These are phyloP conservation scores for Pogonocherus hispidulus DNA, from an alignment of 2,888 invertebrate species.

Conservation along the genomic window DNA sequence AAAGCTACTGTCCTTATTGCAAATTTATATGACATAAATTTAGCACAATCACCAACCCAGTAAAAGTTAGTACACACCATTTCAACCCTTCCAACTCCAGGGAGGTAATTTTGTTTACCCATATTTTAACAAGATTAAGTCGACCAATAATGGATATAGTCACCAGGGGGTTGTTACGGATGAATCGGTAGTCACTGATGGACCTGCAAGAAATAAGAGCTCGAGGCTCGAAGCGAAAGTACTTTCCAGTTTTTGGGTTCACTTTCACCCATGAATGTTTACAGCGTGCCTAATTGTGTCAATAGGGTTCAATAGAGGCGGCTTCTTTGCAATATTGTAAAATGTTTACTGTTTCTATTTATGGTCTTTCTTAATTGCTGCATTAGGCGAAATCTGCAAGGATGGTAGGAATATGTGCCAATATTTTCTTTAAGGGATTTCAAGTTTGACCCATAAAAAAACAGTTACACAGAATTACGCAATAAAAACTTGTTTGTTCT, in stretches of 20 bases:
- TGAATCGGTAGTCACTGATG: conserved; percentile 6
- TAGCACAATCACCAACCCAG: not conserved
- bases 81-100: not conserved
- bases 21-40: not conserved
- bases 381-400: not conserved
- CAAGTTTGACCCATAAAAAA: too few relatives aligned
- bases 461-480: too few relatives aligned
- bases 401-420: not conserved
- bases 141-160: not conserved
- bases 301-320: conserved; percentile 20
- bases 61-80: not conserved
- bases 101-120: conserved; percentile 16
- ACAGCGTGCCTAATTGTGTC: conserved; percentile 20
- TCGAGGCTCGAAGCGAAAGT: not conserved
- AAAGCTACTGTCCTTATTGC: not conserved
- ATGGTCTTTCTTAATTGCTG: conserved; percentile 15
- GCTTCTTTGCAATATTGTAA: conserved; percentile 13
- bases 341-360: conserved; percentile 17
- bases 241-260: not conserved
- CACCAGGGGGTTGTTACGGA: conserved; percentile 14
- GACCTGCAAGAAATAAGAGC: not conserved
- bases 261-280: conserved; percentile 27
- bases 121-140: conserved; percentile 25
- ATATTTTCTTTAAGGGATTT: not conserved
- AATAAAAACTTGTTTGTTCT: not conserved